Base-by-base conservation (phyloP, 1,140 invertebrate genomes). In the Ooceraea biroi region DNA sequence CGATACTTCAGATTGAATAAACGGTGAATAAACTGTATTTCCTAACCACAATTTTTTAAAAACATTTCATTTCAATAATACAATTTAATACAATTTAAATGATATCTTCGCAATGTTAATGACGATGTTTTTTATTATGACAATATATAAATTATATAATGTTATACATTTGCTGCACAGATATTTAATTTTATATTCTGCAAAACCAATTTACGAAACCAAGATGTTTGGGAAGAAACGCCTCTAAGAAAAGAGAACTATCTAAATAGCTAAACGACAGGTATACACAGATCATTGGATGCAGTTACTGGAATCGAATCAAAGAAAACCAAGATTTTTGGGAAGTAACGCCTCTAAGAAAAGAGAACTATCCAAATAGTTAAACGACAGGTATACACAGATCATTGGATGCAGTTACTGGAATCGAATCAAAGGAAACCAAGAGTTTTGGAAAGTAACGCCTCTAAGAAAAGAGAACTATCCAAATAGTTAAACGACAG, bases 401-500 rank as follows among this genome's bases (percentile, higher is more conserved):
- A 50, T 50, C 17, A 61, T 61, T 30, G 57, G 14, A 60, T 60
- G 14, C 11, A 0, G 25, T 22, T 11, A n/a, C n/a, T n/a, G n/a
- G n/a, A n/a, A n/a, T n/a, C n/a, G 12, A 60, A 60, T 22, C 12
- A 17, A 7, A 61, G 30, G 44, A n/a, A 12, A 8, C 5, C 1
- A 1, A 22, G 44, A 10, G 19, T 74, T 60, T 46, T 11, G 27
- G 46, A 60, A 60, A 46, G 30, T 25, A 14, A 61, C 8, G 14
- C 8, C 44, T 46, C n/a, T n/a, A n/a, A n/a, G n/a, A 76, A 25
- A 36, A 36, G 36, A 7, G 25, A 48, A 50, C 4, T 44, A 11
- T 7, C n/a, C 36, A 76, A 76, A 36, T 19, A 77, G 19, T 63
- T 25, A n/a, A 36, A 48, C 72, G 58, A 63, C 73, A 65, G 72